Base-by-base conservation (phyloP, 2,797 vertebrate species). In the Dendrocincla tyrannina region DNA sequence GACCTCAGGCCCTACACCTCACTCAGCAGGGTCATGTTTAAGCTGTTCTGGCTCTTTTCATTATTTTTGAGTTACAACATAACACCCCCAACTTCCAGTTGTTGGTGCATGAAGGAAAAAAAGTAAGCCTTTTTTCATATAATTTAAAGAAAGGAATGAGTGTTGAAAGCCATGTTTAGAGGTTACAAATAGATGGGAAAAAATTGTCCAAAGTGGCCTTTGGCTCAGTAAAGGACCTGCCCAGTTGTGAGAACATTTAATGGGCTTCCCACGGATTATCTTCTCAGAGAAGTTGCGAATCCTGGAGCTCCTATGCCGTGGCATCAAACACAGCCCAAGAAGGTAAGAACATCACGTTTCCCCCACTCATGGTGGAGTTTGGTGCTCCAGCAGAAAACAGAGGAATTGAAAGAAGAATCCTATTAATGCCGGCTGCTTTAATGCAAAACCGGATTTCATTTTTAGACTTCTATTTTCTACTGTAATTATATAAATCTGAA, bases 401-500 rank as follows among this genome's bases (percentile, higher is more conserved):
- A 85, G 17, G 41, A 60, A 67, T 18, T 28, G 47, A 47, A 86
- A 70, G 78, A 88, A 72, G 42, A 89, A 75, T 78, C 66, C 85
- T 53, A 86, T 89, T 94, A 91, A 89, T 56, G 63, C 42, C 0
- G 39, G 50, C 91, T 75, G 66, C 79, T 88, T 35, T 85, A 89
- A 80, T 56, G 84, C 56, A 60, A 88, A 89, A 47, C 35, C 1
- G 32, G 79, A 63, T 88, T 92, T 96, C 92, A 86, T 85, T 95
- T 96, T 95, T 84, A 95, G 95, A 58, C 69, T 95, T 92, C 93
- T 96, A 82, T 96, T 94, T 97, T 95, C 87, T 92, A 37, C 91
- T 91, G 96, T 95, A 97, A 97, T 94, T 96, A 94, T 44, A 96
- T 94, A 92, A 96, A 96, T 94, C 91, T 78, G 91, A 96, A 72